These are phyloP conservation scores for Pyrgus malvae DNA, from an alignment of 2,888 invertebrate genomes.

Conservation along the genomic window DNA sequence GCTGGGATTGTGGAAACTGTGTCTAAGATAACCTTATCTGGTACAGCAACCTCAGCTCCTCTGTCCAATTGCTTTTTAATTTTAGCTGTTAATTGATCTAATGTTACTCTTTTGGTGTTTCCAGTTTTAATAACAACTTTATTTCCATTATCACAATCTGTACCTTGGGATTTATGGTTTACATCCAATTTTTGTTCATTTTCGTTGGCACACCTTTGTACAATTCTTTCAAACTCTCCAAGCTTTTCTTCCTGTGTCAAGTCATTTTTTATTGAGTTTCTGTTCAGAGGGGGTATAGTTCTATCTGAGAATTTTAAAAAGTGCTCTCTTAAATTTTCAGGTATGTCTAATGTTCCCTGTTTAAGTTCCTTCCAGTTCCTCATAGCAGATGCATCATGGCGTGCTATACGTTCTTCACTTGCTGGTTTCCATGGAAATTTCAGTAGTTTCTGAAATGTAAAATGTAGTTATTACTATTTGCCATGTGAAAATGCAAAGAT, in stretches of 20 bases:
- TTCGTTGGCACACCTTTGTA: slow-evolving; percentile 57
- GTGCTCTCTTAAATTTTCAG: slow-evolving; percentile 77
- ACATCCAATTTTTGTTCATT: slow-evolving; percentile 29
- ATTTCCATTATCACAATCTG: slow-evolving; percentile 24
- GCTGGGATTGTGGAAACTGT: slow-evolving; percentile 38
- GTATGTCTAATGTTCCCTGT: slow-evolving; percentile 75
- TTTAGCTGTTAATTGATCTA: slow-evolving; percentile 60
- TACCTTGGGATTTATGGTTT: slow-evolving; percentile 19
- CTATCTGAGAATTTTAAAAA: slow-evolving; percentile 85
- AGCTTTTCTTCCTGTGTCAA: slow-evolving; percentile 51
- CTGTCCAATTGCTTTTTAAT: slow-evolving; percentile 58
- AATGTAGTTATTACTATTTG: slow-evolving; percentile 72
- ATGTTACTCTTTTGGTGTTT: slow-evolving; percentile 51
- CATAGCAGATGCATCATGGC: slow-evolving; percentile 85
- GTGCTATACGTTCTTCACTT: slow-evolving; percentile 76
- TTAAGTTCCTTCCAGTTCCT: slow-evolving; percentile 87
- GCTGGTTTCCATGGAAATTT: slow-evolving; percentile 85
- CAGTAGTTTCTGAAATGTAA: slow-evolving; percentile 81
- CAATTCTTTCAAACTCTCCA: slow-evolving; percentile 77
- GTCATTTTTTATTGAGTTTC: slow-evolving; percentile 60
- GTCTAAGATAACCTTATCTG: slow-evolving; percentile 60
- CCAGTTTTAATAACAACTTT: slow-evolving; percentile 37
- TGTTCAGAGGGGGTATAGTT: slow-evolving; percentile 66
- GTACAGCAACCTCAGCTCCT: slow-evolving; percentile 53
- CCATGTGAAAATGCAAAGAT: too few relatives aligned